Evolutionary conservation across 2,113 vertebrate species (phyloP), one percentile per base, ranked within the genome.

Genomic region (Lagopus leucura): DNA sequence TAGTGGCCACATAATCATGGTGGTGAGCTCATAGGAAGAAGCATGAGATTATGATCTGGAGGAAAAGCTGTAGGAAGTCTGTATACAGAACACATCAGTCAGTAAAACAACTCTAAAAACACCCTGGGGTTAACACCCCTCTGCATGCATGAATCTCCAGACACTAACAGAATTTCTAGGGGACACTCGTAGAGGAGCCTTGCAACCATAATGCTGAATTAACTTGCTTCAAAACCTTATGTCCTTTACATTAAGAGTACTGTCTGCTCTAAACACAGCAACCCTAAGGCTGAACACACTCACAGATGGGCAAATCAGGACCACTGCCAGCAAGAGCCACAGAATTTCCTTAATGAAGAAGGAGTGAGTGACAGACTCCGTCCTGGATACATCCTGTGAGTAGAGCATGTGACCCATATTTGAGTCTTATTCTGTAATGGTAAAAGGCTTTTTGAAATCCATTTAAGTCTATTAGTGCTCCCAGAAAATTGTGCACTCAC

Each of bases 391-490:
- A 82, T 92, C 82, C 74, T 1, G 1, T 54, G 63, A 81, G n/a
- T 0, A 2, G 24, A 91, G 45, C 82, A 89, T 32, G 82, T 90
- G 82, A 94, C 47, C 67, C 72, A 47, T 5, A 76, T 42, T 34
- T 84, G 58, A 92, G 32, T 89, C 47, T 94, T 87, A 55, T 60
- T 93, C 67, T 72, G 48, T 81, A 72, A 85, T 34, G 52, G 66
- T 69, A 91, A 95, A 95, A 95, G 55, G 90, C 42, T 93, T 89
- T 93, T 86, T 83, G 77, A 93, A 93, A 94, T 70, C 87, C 77
- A 91, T 91, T 95, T 75, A 72, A 40, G 40, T 63, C 84, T 93
- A 92, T 90, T 91, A 93, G 77, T 24, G 61, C 50, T 82, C 85
- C 55, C 50, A 91, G 89, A 88, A 94, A 94, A 91, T 60, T n/a